Base-by-base conservation (phyloP, 2,888 invertebrate genomes). In the Dicycla oo region DNA sequence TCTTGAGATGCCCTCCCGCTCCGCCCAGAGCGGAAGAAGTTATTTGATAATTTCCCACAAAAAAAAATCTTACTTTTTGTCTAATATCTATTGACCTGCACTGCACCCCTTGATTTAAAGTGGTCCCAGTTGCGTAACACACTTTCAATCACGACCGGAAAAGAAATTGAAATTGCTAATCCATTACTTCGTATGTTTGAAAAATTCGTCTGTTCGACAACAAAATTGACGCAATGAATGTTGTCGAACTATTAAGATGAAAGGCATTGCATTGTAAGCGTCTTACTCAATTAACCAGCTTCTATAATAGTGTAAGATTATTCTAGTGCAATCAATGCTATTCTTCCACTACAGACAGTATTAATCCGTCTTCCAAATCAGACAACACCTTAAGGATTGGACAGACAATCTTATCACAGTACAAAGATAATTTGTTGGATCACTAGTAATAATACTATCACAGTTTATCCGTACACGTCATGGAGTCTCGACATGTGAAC, bases 381-480 rank as follows among this genome's bases (percentile, higher is more conserved):
- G 43, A 34, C 26, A 40, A 40, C 26, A 61, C 13, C 2, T 26
- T 30, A 18, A 45, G 38, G 18, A 72, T 73, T 34, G 6, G 3
- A 15, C 15, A 56, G 47, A 56, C 56, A 49, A 40, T 18, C 34
- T 49, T 49, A 66, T 73, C 73, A 38, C 1, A 10, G 18, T 45
- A n/a, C 11, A 43, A 30, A n/a, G 43, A 67, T 58, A 51, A 58
- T n/a, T 73, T 73, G 15, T 47, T 30, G 45, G 45, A 30, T 51
- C 4, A 47, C 58, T 38, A 67, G 15, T 73, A 30, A 13, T 18
- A 47, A 0, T 38, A 34, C 2, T n/a, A 18, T 40, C 30, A 23
- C 11, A 18, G 34, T 62, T 51, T 69, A 69, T 58, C 57, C 11
- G 13, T 0, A 23, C 18, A 75, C 69, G 75, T 75, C 62, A 69